A percentile compares a stretch with the other conserved stretches of the same genome.
Evolutionary conservation across 2,888 invertebrate genomes (phyloP).

Genomic region (Tenthredo scrophulariae): DNA sequence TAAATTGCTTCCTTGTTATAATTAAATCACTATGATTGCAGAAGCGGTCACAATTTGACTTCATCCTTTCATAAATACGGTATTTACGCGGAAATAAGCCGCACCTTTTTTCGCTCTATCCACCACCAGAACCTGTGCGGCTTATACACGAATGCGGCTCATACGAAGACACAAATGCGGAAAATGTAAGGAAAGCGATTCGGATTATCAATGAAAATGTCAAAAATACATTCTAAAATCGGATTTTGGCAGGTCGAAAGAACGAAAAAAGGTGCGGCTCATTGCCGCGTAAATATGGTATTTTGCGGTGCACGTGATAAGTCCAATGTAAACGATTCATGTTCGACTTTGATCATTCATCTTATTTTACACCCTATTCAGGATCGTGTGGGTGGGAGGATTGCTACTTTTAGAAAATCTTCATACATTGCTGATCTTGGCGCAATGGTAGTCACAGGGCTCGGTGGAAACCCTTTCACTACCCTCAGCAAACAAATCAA

Average conservation of each 20-base stretch:
- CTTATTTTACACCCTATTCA: slow-evolving; percentile 67
- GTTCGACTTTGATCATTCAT: not conserved
- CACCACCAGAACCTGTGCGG: too few relatives aligned
- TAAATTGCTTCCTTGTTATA: not conserved
- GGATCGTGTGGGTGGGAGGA: slow-evolving; percentile 97
- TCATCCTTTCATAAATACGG: not conserved
- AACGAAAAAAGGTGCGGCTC: too few relatives aligned
- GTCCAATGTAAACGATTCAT: not conserved
- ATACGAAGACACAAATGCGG: too few relatives aligned
- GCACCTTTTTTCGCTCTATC: too few relatives aligned
- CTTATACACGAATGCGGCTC: too few relatives aligned
- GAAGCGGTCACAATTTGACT: not conserved
- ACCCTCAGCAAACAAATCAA: slow-evolving; percentile 97
- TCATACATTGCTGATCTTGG: slow-evolving; percentile 89
- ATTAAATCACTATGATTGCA: not conserved
- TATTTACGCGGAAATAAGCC: too few relatives aligned
- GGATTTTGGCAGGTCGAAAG: too few relatives aligned
- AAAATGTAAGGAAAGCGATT: too few relatives aligned
- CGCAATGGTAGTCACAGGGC: slow-evolving; percentile 98
- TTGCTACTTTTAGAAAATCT: slow-evolving; percentile 96
- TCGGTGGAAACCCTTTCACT: slow-evolving; percentile 97
- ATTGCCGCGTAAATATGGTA: too few relatives aligned
- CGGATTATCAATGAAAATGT: too few relatives aligned
- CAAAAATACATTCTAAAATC: too few relatives aligned
- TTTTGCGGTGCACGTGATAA: not conserved